Percentiles rank a stretch among this genome's conserved stretches.
phyloP scores from a whole-genome alignment of 53 echinoderm and acorn worm genomes.

The Pentamera pediparva region DNA sequence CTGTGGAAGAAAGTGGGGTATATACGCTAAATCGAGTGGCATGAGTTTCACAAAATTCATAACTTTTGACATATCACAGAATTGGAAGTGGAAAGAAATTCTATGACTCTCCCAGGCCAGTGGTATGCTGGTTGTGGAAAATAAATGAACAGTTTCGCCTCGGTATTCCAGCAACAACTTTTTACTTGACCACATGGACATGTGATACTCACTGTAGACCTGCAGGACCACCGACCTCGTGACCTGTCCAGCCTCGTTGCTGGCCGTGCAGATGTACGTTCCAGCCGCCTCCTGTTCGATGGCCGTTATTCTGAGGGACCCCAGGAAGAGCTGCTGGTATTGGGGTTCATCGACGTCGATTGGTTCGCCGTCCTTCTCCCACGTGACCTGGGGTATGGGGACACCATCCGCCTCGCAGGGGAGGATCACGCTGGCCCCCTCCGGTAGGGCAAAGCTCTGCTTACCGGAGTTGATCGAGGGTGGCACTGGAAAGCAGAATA shows the following conservation, averaged over 20 bases:
- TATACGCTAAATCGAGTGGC: too few relatives aligned
- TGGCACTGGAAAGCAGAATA: slow-evolving; percentile 42
- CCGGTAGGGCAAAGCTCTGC: slow-evolving; percentile 36
- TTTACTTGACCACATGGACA: too few relatives aligned
- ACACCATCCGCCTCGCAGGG: slow-evolving; percentile 86
- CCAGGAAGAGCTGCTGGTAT: slow-evolving; percentile 54
- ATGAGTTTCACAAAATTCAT: too few relatives aligned
- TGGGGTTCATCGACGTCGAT: slow-evolving; percentile 43
- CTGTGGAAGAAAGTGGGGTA: too few relatives aligned
- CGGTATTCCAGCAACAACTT: too few relatives aligned
- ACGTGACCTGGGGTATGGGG: slow-evolving; percentile 65
- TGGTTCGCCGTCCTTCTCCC: slow-evolving; percentile 77
- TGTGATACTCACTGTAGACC: slow-evolving; percentile 63
- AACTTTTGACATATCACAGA: not conserved
- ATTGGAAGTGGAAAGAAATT: too few relatives aligned
- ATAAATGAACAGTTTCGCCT: too few relatives aligned
- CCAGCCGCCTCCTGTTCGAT: slow-evolving; percentile 54
- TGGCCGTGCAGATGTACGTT: slow-evolving; percentile 58
- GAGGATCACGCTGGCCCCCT: slow-evolving; percentile 57
- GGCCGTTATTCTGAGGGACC: slow-evolving; percentile 59
- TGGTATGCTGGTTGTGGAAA: too few relatives aligned
- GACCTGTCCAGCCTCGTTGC: slow-evolving; percentile 66
- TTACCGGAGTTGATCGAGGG: slow-evolving; percentile 74
- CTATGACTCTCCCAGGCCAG: too few relatives aligned
- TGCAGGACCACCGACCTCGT: slow-evolving; percentile 43